Conservation (phyloP, 2,888 invertebrate genomes). For the Hemicrepidius hirtus region DNA sequence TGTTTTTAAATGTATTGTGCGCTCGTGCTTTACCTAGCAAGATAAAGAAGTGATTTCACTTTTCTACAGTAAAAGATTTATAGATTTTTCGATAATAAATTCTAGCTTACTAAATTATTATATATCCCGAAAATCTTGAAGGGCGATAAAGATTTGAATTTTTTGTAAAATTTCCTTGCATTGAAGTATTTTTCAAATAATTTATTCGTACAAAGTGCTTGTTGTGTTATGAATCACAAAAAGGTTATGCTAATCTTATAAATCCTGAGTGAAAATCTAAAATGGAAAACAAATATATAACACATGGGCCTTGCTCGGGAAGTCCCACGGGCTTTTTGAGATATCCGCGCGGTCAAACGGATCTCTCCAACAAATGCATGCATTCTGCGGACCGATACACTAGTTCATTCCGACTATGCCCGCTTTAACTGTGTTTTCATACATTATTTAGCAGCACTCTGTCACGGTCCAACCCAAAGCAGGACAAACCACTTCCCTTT, state of each 20-base stretch:
- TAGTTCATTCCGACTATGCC: slow-evolving; percentile 52
- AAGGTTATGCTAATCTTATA: slow-evolving; percentile 53
- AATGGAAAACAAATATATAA: slow-evolving; percentile 56
- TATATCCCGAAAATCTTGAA: too few relatives aligned
- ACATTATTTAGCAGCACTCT: slow-evolving; percentile 64
- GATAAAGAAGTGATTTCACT: too few relatives aligned
- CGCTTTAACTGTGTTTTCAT: slow-evolving; percentile 58
- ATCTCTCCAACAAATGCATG: slow-evolving; percentile 57
- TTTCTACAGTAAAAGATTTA: too few relatives aligned
- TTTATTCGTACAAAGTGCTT: background rate
- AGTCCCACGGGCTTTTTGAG: slow-evolving; percentile 59
- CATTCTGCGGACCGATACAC: slow-evolving; percentile 54
- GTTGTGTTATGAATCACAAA: slow-evolving; percentile 51
- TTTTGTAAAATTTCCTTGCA: too few relatives aligned
- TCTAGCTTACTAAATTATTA: too few relatives aligned
- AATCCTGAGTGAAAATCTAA: slow-evolving; percentile 56
- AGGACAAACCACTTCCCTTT: slow-evolving; percentile 60
- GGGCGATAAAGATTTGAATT: too few relatives aligned
- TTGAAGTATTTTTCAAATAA: too few relatives aligned
- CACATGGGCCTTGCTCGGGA: slow-evolving; percentile 56
- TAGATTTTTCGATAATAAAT: too few relatives aligned
- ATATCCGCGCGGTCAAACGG: slow-evolving; percentile 57
- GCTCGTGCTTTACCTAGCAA: too few relatives aligned
- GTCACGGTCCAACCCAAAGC: slow-evolving; percentile 61
- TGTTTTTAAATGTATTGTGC: too few relatives aligned